Evolutionary conservation across 2,888 invertebrate species (phyloP), one percentile per base, ranked within the genome.

Genomic region (Syritta pipiens): DNA sequence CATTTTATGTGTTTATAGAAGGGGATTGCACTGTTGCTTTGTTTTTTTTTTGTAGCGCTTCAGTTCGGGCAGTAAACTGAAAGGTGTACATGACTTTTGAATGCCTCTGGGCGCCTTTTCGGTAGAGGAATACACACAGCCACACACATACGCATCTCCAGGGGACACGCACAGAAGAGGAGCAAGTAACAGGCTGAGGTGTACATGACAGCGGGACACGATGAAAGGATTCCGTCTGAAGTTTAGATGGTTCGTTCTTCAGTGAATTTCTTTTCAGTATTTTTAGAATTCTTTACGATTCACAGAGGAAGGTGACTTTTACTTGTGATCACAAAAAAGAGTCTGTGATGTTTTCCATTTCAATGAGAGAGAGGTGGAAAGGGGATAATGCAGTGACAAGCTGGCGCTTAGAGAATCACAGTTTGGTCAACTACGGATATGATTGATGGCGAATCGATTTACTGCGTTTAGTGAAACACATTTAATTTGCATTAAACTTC

Each of bases 161-260:
- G n/a, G n/a, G n/a, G n/a, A n/a, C n/a, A 83, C 65, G 68, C 57
- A 69, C 30, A 63, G 68, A 42, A 75, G 67, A 65, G 65, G 51
- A 81, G 60, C 55, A 59, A 63, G 32, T 55, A 65, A 59, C 46
- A 63, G 62, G 69, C 63, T 67, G 60, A 69, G 60, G 74, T 68
- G 65, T 72, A 84, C 84, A 84, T 83, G 84, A 84, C 84, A 84
- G 84, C 84, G 83, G 83, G 81, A 83, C 84, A 84, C 82, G 83
- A 84, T 84, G 83, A 84, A 84, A 84, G 84, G 84, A 84, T 82
- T 84, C 82, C 81, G 82, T 81, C 74, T 82, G 76, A 57, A 63
- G 46, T 81, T 67, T 51, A 63, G 37, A 37, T 37, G 37, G 17
- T 37, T 37, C 19, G n/a, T 17, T 17, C 19, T 37, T 37, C 42